A percentile compares a stretch with the other conserved stretches of the same genome.
Conservation (phyloP, 2,888 invertebrate species). For the Phania funesta region DNA sequence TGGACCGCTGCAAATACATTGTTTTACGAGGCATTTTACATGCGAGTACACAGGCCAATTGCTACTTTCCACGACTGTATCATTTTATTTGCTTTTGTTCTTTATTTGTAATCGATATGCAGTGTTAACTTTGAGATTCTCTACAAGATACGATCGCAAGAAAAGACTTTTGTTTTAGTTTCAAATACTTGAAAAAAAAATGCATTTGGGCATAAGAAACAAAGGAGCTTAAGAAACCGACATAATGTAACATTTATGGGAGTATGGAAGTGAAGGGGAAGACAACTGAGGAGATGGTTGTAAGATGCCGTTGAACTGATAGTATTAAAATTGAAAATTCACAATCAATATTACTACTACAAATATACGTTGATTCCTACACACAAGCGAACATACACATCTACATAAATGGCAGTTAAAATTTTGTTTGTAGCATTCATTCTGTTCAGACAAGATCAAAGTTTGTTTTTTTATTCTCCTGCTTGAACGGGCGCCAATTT, state of each 20-base stretch:
- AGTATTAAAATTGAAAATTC: slow-evolving; percentile 50
- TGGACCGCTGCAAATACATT: slow-evolving; percentile 23
- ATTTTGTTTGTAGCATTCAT: background rate
- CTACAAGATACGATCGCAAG: slow-evolving; percentile 46
- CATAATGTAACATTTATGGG: slow-evolving; percentile 30
- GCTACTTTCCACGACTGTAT: slow-evolving; percentile 11
- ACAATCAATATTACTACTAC: slow-evolving; percentile 59
- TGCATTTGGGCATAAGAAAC: slow-evolving; percentile 28
- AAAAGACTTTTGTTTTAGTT: background rate
- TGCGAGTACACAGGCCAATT: slow-evolving; percentile 40
- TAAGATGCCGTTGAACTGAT: slow-evolving; percentile 63
- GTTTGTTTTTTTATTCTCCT: background rate
- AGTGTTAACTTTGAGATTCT: slow-evolving; percentile 65
- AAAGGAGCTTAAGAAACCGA: background rate
- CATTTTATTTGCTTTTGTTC: slow-evolving; percentile 3
- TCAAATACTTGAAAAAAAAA: background rate
- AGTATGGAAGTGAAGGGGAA: background rate
- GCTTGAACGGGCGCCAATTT: slow-evolving; percentile 61
- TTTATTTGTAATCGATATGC: slow-evolving; percentile 63
- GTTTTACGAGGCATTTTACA: background rate
- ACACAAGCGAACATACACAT: background rate
- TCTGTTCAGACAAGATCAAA: slow-evolving; percentile 15
- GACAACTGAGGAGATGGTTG: background rate
- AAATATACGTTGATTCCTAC: background rate
- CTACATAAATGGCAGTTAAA: background rate